Evolutionary conservation across 2,797 vertebrate genomes (phyloP).

Genomic region (Pelodytes ibericus): DNA sequence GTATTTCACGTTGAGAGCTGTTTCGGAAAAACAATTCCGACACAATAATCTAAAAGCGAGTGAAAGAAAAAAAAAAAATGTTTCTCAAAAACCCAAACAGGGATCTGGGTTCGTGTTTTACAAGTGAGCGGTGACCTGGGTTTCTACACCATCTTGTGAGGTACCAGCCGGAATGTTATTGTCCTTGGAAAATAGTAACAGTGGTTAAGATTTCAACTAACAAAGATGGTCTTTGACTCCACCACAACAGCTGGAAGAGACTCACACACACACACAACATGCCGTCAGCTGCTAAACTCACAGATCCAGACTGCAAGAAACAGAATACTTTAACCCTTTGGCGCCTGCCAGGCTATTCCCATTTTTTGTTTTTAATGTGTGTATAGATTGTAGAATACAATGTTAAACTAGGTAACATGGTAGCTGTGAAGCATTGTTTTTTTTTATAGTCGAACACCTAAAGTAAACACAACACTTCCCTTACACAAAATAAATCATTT

Average conservation of each 20-base stretch:
- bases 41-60: not conserved
- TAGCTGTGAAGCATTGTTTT: not conserved
- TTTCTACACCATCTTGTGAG: slow-evolving; percentile 60
- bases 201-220: slow-evolving; percentile 72
- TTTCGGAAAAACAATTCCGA: not conserved
- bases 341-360: slow-evolving; percentile 18
- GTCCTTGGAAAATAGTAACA: slow-evolving; percentile 66
- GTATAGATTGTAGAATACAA: slow-evolving; percentile 28
- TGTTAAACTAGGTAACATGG: slow-evolving; percentile 9
- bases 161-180: slow-evolving; percentile 69
- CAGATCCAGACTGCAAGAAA: slow-evolving; percentile 57
- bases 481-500: no score
- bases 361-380: slow-evolving; percentile 44
- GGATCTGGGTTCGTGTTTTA: slow-evolving; percentile 61
- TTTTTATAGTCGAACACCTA: no score
- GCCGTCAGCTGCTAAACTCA: slow-evolving; percentile 70
- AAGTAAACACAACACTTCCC: no score
- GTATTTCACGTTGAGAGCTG: not conserved
- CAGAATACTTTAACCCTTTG: slow-evolving; percentile 63
- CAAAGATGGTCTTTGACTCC: slow-evolving; percentile 74
- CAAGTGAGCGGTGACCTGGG: slow-evolving; percentile 59
- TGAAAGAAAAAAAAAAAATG: slow-evolving; percentile 21
- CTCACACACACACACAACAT: slow-evolving; percentile 56
- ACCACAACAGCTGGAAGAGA: slow-evolving; percentile 70
- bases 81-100: slow-evolving; percentile 52